phyloP scores from a whole-genome alignment of 2,113 vertebrate species.

The Setophaga kirtlandii region DNA sequence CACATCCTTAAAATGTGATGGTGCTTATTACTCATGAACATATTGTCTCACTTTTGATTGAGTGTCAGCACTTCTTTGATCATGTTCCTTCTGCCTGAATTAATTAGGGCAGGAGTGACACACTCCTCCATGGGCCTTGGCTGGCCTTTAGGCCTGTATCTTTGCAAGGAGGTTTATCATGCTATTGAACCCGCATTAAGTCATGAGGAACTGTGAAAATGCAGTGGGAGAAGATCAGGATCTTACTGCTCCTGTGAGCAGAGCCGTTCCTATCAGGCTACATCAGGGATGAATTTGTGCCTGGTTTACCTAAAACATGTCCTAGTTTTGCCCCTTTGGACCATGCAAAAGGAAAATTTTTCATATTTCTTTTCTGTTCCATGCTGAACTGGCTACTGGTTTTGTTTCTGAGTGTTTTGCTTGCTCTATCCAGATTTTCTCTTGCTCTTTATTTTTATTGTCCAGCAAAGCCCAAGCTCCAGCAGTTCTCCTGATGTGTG shows the following conservation, averaged over 20 bases:
- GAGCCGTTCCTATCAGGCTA: background rate
- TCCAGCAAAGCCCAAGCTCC: background rate
- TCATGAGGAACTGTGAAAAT: background rate
- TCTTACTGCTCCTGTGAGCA: background rate
- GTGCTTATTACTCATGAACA: conserved; percentile 40
- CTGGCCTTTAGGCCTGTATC: conserved; percentile 2
- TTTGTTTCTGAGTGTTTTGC: background rate
- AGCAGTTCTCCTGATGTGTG: background rate
- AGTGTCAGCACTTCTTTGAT: conserved; percentile 52
- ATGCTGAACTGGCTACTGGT: background rate
- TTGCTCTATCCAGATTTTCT: background rate
- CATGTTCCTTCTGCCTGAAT: conserved; percentile 1
- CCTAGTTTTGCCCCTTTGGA: background rate
- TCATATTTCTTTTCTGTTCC: background rate
- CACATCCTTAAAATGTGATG: background rate
- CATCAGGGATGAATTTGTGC: background rate
- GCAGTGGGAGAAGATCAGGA: background rate
- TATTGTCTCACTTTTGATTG: conserved; percentile 40
- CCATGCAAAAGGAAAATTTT: background rate
- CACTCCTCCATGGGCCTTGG: background rate
- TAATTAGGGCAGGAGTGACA: conserved; percentile 38
- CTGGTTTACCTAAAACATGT: background rate
- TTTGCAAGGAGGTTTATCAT: background rate
- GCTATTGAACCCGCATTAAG: background rate
- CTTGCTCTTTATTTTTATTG: background rate